Percentiles rank a stretch among this genome's conserved stretches.
Conservation (phyloP, 35 echinoderm and acorn worm species). For the Anneissia japonica region DNA sequence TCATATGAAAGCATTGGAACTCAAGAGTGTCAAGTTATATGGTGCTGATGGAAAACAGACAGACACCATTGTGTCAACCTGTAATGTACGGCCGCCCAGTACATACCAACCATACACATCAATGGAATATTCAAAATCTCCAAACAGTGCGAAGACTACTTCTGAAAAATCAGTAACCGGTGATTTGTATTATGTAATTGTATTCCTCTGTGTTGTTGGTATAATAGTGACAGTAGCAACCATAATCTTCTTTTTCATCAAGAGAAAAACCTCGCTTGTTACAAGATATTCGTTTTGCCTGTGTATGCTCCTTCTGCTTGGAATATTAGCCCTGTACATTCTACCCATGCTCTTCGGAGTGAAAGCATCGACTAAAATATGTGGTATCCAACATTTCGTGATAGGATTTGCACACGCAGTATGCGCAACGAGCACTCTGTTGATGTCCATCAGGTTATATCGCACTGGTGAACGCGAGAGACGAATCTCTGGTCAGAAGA, state of each 20-base stretch:
- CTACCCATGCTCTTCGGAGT: constrained; percentile 7
- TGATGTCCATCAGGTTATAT: constrained; percentile 39
- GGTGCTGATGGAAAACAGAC: not conserved
- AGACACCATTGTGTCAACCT: not conserved
- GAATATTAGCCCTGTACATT: constrained; percentile 11
- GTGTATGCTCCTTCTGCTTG: not conserved
- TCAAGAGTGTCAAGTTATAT: not conserved
- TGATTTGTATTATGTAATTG: not conserved
- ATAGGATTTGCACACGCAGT: not conserved
- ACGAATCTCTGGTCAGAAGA: constrained; percentile 38
- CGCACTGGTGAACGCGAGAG: constrained; percentile 34
- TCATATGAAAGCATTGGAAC: not conserved
- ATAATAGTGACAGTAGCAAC: constrained; percentile 17
- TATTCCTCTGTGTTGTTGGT: not conserved
- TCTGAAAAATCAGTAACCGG: not conserved
- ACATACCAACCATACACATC: not conserved
- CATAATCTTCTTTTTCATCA: not conserved
- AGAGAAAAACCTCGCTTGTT: constrained; percentile 15
- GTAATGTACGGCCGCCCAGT: not conserved
- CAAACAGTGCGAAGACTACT: not conserved
- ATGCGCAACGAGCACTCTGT: not conserved
- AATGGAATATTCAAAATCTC: not conserved
- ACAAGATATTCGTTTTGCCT: constrained; percentile 29
- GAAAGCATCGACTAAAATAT: not conserved
- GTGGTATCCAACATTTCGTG: not conserved